Evolutionary conservation across 2,888 invertebrate genomes (phyloP).

Genomic region (Flabesymbios commensalis): DNA sequence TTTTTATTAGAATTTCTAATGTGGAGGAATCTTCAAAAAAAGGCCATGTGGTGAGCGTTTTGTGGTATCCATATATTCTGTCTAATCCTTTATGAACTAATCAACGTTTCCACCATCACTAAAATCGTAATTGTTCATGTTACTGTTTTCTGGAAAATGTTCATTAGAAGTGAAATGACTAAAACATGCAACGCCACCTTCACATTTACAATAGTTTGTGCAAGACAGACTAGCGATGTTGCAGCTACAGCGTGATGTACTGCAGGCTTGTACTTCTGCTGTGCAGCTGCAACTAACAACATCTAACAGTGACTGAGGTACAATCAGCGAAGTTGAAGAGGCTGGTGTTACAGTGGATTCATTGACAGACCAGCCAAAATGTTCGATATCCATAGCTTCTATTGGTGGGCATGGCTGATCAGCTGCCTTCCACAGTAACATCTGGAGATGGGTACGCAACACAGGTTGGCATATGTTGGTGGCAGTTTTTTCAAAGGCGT

Average conservation of each 20-base stretch:
- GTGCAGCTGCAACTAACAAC: slow-evolving; percentile 9
- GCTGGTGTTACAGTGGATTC: slow-evolving; percentile 4
- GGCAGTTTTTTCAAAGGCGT: not conserved
- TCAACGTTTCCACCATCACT: too few relatives aligned
- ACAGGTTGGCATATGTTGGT: not conserved
- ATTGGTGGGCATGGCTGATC: slow-evolving; percentile 9
- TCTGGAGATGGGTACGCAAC: slow-evolving; percentile 8
- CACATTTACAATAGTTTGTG: slow-evolving; percentile 9
- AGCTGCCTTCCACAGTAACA: slow-evolving; percentile 13
- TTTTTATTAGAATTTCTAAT: too few relatives aligned
- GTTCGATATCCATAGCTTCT: slow-evolving; percentile 10
- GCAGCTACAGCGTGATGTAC: slow-evolving; percentile 5
- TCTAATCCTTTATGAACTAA: too few relatives aligned
- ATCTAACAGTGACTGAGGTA: slow-evolving; percentile 5
- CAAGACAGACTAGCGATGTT: slow-evolving; percentile 7
- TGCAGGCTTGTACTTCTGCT: slow-evolving; percentile 5
- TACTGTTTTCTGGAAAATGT: too few relatives aligned
- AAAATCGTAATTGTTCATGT: too few relatives aligned
- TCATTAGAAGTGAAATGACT: slow-evolving; percentile 1
- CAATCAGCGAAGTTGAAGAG: slow-evolving; percentile 2
- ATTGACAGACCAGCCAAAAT: slow-evolving; percentile 12
- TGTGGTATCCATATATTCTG: too few relatives aligned
- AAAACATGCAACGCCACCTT: slow-evolving; percentile 4
- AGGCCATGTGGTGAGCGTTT: too few relatives aligned
- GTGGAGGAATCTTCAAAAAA: too few relatives aligned